A percentile compares a stretch with the other conserved stretches of the same genome.
phyloP scores from a whole-genome alignment of 2,797 vertebrate species.

The Myotis vivesi region DNA sequence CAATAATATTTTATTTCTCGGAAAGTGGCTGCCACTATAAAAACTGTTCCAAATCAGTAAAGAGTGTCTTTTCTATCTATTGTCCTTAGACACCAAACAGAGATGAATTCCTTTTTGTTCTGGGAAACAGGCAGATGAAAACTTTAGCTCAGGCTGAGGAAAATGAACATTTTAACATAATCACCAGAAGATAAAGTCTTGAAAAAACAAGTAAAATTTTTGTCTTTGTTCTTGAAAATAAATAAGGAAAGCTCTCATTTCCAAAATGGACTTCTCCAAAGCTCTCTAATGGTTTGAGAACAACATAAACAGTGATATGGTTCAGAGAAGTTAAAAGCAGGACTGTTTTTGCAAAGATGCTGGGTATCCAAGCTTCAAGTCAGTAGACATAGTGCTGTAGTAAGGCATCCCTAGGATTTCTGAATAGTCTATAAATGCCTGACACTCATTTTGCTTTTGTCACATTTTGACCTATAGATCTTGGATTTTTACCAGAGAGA shows the following conservation, averaged over 20 bases:
- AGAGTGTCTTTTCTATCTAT: constrained; percentile 13
- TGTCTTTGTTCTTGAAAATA: not conserved
- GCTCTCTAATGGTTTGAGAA: not conserved
- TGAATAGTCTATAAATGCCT: constrained; percentile 70
- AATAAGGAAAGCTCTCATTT: constrained; percentile 11
- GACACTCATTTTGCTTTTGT: not conserved
- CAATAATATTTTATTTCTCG: constrained; percentile 37
- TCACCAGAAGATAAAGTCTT: not conserved
- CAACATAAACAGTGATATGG: not conserved
- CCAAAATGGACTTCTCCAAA: not conserved
- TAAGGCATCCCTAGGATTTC: constrained; percentile 39
- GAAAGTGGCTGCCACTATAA: not conserved
- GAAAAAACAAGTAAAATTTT: not conserved
- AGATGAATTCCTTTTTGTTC: not conserved
- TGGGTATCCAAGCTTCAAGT: constrained; percentile 41
- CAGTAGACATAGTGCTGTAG: not conserved
- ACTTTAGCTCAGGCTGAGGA: not conserved
- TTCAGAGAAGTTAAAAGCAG: constrained; percentile 40
- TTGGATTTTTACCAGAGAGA: constrained; percentile 61
- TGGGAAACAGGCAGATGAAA: constrained; percentile 1
- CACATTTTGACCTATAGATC: constrained; percentile 61
- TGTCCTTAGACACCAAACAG: not conserved
- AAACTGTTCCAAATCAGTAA: constrained; percentile 41
- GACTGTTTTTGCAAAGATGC: constrained; percentile 44
- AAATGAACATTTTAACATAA: not conserved